These are phyloP conservation scores for Tiliqua scincoides DNA, from an alignment of 2,113 vertebrate genomes.

Conservation along the genomic window DNA sequence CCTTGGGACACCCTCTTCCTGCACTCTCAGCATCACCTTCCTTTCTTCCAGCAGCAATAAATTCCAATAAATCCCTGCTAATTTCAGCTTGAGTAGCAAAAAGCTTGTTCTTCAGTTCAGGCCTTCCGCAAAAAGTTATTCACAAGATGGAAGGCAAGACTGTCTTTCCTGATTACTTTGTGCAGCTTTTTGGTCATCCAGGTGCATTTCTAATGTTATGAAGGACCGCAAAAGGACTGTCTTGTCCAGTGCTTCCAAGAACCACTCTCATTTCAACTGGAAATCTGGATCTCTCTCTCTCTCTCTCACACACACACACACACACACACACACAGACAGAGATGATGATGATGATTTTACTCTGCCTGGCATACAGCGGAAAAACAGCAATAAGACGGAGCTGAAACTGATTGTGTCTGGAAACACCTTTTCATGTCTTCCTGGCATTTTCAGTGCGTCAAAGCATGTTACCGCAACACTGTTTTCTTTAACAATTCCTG, in stretches of 20 bases:
- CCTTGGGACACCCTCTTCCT: not conserved
- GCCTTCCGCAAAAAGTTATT: conserved; percentile 56
- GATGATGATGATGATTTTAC: not conserved
- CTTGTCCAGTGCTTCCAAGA: conserved; percentile 59
- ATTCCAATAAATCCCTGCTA: conserved; percentile 39
- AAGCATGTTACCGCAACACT: conserved; percentile 39
- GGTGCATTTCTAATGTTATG: conserved; percentile 68
- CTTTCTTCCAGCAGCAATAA: not conserved
- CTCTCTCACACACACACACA: too few relatives aligned
- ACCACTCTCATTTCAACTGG: conserved; percentile 66
- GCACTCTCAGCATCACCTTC: not conserved
- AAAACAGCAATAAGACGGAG: conserved; percentile 26
- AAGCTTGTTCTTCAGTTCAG: conserved; percentile 63
- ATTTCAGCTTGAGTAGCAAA: conserved; percentile 59
- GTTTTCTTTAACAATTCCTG: conserved; percentile 55
- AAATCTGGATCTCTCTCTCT: conserved; percentile 63
- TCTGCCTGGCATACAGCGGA: conserved; percentile 4
- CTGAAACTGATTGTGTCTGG: conserved; percentile 7
- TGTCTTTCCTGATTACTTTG: conserved; percentile 72
- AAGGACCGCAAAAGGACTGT: conserved; percentile 68
- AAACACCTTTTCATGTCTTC: conserved; percentile 44
- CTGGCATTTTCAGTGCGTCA: conserved; percentile 52
- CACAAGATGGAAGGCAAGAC: conserved; percentile 69
- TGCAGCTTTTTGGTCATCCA: conserved; percentile 59
- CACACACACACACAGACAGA: too few relatives aligned